Conservation (phyloP, 1,140 invertebrate genomes). For the Drosophila nigrodunni region DNA sequence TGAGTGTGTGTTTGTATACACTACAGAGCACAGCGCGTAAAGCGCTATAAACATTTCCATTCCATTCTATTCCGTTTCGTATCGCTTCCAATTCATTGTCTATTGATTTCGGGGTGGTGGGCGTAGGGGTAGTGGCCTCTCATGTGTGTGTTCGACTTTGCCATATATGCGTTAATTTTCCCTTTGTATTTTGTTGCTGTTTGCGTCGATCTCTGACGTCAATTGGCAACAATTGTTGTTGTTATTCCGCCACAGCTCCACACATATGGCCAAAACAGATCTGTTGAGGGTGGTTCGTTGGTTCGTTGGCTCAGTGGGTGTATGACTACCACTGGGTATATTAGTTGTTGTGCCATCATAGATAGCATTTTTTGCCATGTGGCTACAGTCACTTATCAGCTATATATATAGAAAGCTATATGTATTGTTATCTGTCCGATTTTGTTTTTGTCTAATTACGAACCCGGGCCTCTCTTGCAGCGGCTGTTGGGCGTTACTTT, state of each 20-base stretch:
- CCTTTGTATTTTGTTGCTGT: conserved; percentile 49
- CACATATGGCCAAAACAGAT: conserved; percentile 45
- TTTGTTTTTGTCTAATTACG: conserved; percentile 60
- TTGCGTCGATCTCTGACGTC: conserved; percentile 64
- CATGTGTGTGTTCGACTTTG: conserved; percentile 35
- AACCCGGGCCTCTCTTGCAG: conserved; percentile 24
- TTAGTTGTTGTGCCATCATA: no score
- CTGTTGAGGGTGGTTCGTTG: conserved; percentile 24
- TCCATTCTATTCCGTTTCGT: conserved; percentile 28
- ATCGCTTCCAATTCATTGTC: conserved; percentile 35
- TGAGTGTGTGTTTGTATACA: neutral
- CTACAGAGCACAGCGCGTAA: neutral
- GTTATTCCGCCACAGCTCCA: conserved; percentile 6
- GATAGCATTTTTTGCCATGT: conserved; percentile 31
- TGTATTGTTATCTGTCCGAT: conserved; percentile 32
- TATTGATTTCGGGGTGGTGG: conserved; percentile 37
- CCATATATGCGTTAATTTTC: conserved; percentile 74
- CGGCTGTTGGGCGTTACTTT: conserved; percentile 16
- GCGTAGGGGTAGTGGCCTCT: neutral
- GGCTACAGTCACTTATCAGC: conserved; percentile 19
- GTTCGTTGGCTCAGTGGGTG: neutral
- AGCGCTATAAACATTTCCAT: neutral
- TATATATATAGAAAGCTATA: no score
- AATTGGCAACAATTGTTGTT: conserved; percentile 50
- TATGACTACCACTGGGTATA: neutral